phyloP scores from a whole-genome alignment of 2,888 invertebrate genomes.

The Catocala fraxini region DNA sequence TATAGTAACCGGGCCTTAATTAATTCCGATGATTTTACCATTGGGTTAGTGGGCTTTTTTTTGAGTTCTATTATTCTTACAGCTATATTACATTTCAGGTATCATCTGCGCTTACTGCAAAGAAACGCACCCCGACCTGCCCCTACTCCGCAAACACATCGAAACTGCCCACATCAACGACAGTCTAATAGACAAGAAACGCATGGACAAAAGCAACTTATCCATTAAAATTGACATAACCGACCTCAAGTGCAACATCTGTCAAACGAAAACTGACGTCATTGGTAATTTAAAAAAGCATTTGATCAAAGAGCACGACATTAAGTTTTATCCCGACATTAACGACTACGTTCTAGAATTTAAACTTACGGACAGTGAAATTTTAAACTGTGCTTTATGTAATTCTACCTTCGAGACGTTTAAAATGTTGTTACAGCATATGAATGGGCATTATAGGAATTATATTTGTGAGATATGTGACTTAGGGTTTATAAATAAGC shows the following conservation, averaged over 20 bases:
- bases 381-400: slow-evolving; percentile 74
- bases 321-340: slow-evolving; percentile 71
- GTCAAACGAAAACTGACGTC: slow-evolving; percentile 53
- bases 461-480: slow-evolving; percentile 78
- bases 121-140: slow-evolving; percentile 56
- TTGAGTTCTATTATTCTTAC: no score
- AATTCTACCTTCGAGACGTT: slow-evolving; percentile 75
- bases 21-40: no score
- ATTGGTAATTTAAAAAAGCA: slow-evolving; percentile 70
- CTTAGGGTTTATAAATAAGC: slow-evolving; percentile 75
- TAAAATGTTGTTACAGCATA: slow-evolving; percentile 78
- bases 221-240: slow-evolving; percentile 79
- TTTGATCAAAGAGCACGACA: slow-evolving; percentile 64
- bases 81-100: slow-evolving; percentile 53
- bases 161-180: slow-evolving; percentile 56
- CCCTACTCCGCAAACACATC: slow-evolving; percentile 62
- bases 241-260: slow-evolving; percentile 70
- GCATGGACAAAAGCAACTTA: slow-evolving; percentile 72
- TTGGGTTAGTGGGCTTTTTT: no score
- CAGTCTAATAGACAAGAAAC: slow-evolving; percentile 60
- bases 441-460: slow-evolving; percentile 81
- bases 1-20: no score
- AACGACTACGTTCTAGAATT: slow-evolving; percentile 78
- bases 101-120: slow-evolving; percentile 77
- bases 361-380: slow-evolving; percentile 65